A percentile compares a stretch with the other conserved stretches of the same genome.
These are phyloP conservation scores for Lumbricus terrestris DNA, from an alignment of 2,888 invertebrate species.

Conservation along the genomic window DNA sequence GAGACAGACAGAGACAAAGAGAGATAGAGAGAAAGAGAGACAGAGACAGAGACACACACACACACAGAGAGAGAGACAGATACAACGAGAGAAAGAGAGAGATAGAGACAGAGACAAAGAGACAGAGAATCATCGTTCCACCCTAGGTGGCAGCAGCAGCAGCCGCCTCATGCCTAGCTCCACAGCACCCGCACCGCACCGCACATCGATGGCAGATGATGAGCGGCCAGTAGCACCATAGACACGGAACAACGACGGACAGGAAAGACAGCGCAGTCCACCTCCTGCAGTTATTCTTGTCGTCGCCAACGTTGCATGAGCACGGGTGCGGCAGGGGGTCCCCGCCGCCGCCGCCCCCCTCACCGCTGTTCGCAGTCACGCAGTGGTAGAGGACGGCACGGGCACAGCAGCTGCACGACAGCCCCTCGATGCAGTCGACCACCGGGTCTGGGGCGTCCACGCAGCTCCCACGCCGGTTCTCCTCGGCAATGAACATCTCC, in stretches of 20 bases:
- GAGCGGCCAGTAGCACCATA: conserved; percentile 89
- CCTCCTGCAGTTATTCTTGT: conserved; percentile 64
- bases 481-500: conserved; percentile 63
- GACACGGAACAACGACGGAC: conserved; percentile 84
- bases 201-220: conserved; percentile 81
- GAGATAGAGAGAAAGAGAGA: no score
- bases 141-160: background rate
- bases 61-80: no score
- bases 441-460: conserved; percentile 78
- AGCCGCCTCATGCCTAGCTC: background rate
- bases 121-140: background rate
- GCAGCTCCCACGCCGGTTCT: conserved; percentile 69
- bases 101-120: no score
- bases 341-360: conserved; percentile 46
- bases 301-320: conserved; percentile 81
- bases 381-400: conserved; percentile 90
- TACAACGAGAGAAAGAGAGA: no score
- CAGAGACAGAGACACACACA: no score
- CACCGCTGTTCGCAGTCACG: conserved; percentile 34
- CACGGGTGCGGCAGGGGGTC: conserved; percentile 69
- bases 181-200: conserved; percentile 74
- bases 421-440: conserved; percentile 73
- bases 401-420: conserved; percentile 83
- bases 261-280: conserved; percentile 84
- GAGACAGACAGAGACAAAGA: no score